Base-by-base conservation (phyloP, 2,888 invertebrate genomes). In the Litoditis marina region DNA sequence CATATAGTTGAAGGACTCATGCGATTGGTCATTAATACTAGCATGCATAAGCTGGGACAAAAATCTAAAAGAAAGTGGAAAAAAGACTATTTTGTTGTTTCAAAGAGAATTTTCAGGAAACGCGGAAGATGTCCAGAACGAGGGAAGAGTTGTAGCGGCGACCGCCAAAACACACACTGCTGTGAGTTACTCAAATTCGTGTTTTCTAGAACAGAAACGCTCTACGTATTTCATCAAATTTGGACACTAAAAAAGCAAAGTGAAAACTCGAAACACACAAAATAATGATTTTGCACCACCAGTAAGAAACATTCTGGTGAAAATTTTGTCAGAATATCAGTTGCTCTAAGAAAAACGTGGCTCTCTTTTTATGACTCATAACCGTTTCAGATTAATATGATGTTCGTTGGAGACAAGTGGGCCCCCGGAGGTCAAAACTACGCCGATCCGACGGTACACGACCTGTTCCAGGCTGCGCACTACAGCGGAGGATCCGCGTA, bases 401-500 rank as follows among this genome's bases (percentile, higher is more conserved):
- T 77, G 42, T 64, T 70, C 36, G 67, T 71, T 36, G 73, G 69
- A n/a, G 76, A 73, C 55, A 34, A 54, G 0, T 54, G 57, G 16
- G 61, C 68, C 19, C 76, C 76, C 6, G 76, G 76, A 47, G 68
- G 67, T 31, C 44, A 30, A 1, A 55, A 49, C 25, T 73, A 76
- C 54, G 50, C 36, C 28, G 71, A 73, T 28, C 68, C 66, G 3
- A 54, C 63, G 22, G 68, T 76, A 0, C 34, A 34, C 4, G 59
- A 73, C 6, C 63, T 76, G 42, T 60, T 71, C 34, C 65, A 66
- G 34, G 44, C 76, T 8, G 66, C 73, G 11, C 73, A 72, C 57
- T 53, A 66, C 27, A 71, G 67, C 31, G 77, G 74, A 4, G 77
- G 77, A 47, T 53, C 68, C 16, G 66, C 68, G 34, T 77, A 77